phyloP scores from a whole-genome alignment of 1,140 invertebrate species.

The Pseudomyrmex pallidus region DNA sequence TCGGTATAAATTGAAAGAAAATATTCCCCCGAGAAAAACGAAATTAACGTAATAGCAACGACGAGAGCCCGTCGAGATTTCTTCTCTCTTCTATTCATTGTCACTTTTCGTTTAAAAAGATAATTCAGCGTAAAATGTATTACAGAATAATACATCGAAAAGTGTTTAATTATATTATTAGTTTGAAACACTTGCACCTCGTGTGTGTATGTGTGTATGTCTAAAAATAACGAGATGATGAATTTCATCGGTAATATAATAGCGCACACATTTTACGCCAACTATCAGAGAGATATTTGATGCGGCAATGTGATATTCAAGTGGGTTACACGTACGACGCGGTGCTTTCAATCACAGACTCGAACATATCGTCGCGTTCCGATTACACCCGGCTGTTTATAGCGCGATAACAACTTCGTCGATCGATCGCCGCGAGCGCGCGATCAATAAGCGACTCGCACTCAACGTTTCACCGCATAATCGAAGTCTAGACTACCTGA shows the following conservation, averaged over 20 bases:
- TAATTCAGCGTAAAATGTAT: not conserved
- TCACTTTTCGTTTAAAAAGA: not conserved
- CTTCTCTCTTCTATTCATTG: constrained; percentile 15
- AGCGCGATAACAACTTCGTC: constrained; percentile 33
- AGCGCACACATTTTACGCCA: constrained; percentile 5
- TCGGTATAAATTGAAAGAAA: constrained; percentile 57
- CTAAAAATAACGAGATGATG: not conserved
- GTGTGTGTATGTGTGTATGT: no score
- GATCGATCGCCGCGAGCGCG: constrained; percentile 29
- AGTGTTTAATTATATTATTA: not conserved
- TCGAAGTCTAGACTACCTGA: constrained; percentile 61
- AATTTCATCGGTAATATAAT: not conserved
- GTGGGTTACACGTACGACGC: not conserved
- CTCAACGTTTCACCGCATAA: constrained; percentile 52
- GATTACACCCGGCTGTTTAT: constrained; percentile 44
- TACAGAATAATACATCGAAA: not conserved
- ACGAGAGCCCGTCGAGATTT: constrained; percentile 17
- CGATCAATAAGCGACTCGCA: constrained; percentile 49
- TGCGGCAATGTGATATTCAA: constrained; percentile 20
- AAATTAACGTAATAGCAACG: constrained; percentile 50
- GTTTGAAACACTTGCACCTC: not conserved
- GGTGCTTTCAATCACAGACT: constrained; percentile 29
- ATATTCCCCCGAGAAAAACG: constrained; percentile 32
- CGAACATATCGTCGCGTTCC: constrained; percentile 25
- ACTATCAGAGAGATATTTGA: not conserved